phyloP scores from a whole-genome alignment of 92 coral and sea anemone genomes.

The Epizoanthus ramosus region DNA sequence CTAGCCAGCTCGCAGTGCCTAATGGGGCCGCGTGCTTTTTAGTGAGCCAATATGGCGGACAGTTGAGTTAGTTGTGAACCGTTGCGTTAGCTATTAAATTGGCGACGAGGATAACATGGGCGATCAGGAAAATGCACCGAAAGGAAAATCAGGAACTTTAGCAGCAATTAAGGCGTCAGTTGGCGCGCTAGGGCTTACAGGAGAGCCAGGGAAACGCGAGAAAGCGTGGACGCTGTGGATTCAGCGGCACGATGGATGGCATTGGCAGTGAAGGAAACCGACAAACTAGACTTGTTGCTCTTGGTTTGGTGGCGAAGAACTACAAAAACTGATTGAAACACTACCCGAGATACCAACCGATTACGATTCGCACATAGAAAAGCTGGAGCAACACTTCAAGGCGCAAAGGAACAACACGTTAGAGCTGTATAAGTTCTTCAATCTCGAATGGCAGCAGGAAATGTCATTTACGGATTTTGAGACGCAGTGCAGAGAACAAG shows the following conservation, averaged over 20 bases:
- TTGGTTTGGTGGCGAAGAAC: slow-evolving; percentile 56
- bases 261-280: slow-evolving; percentile 33
- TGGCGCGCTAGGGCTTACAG: slow-evolving; percentile 27
- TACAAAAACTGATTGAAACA: slow-evolving; percentile 50
- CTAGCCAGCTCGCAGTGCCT: too few relatives aligned
- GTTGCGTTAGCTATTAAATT: neutral
- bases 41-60: too few relatives aligned
- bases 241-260: slow-evolving; percentile 40
- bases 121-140: slow-evolving; percentile 15
- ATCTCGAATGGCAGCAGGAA: too few relatives aligned
- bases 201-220: slow-evolving; percentile 47
- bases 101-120: slow-evolving; percentile 30
- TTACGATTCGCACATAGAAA: neutral
- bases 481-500: slow-evolving; percentile 42
- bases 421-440: slow-evolving; percentile 46
- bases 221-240: slow-evolving; percentile 43
- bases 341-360: slow-evolving; percentile 45
- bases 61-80: too few relatives aligned
- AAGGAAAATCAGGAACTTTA: slow-evolving; percentile 37
- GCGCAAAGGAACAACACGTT: slow-evolving; percentile 38
- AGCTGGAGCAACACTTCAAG: slow-evolving; percentile 37
- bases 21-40: too few relatives aligned
- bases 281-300: slow-evolving; percentile 48
- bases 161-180: slow-evolving; percentile 22
- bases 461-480: too few relatives aligned